A percentile compares a stretch with the other conserved stretches of the same genome.
phyloP scores from a whole-genome alignment of 2,113 vertebrate species.

The Conger conger region DNA sequence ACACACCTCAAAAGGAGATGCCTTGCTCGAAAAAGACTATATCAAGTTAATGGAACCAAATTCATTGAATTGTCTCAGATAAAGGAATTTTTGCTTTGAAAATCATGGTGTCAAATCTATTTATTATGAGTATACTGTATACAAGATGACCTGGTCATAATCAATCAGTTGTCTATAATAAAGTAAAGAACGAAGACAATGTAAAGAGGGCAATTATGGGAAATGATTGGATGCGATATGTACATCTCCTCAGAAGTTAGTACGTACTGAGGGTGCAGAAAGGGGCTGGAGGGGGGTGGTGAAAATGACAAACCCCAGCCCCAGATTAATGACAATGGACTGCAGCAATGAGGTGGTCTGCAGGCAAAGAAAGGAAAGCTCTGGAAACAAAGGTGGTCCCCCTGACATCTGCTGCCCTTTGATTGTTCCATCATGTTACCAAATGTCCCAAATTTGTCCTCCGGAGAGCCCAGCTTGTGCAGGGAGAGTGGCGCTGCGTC shows the following conservation, averaged over 20 bases:
- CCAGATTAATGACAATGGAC: conserved; percentile 80
- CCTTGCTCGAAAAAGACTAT: background rate
- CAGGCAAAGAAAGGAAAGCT: conserved; percentile 48
- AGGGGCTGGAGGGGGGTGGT: conserved; percentile 27
- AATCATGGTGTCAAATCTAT: no score
- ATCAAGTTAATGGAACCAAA: background rate
- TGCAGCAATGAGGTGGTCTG: conserved; percentile 69
- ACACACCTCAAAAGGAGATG: background rate
- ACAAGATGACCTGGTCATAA: background rate
- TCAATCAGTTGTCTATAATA: background rate
- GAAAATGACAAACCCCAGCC: conserved; percentile 60
- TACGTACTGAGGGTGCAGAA: background rate
- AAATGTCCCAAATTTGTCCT: conserved; percentile 65
- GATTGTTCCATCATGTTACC: conserved; percentile 59
- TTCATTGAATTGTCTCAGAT: background rate
- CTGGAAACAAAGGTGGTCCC: conserved; percentile 66
- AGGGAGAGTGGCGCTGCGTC: conserved; percentile 10
- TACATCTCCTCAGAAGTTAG: background rate
- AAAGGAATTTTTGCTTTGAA: no score
- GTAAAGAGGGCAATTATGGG: background rate
- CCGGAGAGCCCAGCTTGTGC: background rate
- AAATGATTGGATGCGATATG: background rate
- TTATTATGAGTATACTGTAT: no score
- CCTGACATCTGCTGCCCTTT: conserved; percentile 77
- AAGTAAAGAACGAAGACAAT: background rate